Percentiles rank a stretch among this genome's conserved stretches.
Evolutionary conservation across 2,888 invertebrate genomes (phyloP).

Genomic region (Galerucella pusilla): DNA sequence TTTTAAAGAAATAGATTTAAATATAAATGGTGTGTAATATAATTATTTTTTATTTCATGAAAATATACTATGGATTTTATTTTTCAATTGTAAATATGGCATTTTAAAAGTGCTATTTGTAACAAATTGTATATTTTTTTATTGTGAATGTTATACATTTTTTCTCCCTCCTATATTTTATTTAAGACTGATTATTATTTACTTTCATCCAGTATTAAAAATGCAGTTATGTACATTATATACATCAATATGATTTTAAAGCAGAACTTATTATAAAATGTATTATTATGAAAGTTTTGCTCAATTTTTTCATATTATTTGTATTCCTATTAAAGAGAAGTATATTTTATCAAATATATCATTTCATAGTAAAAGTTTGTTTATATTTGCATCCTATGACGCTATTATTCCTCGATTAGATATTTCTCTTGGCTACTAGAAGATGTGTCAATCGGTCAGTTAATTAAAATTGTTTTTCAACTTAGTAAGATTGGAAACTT

Average conservation of each 20-base stretch:
- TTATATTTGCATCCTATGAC: neutral
- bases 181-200: constrained; percentile 21
- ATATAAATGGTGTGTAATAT: neutral
- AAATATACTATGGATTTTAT: neutral
- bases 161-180: constrained; percentile 13
- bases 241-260: neutral
- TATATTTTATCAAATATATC: constrained; percentile 1
- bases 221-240: neutral
- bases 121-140: constrained; percentile 26
- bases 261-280: neutral
- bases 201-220: constrained; percentile 18
- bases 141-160: constrained; percentile 11
- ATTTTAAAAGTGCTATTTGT: constrained; percentile 4
- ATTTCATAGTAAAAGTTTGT: neutral
- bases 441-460: too few relatives aligned
- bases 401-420: too few relatives aligned
- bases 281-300: neutral
- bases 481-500: too few relatives aligned
- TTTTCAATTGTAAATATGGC: constrained; percentile 2
- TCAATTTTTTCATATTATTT: neutral
- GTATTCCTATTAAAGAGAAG: neutral
- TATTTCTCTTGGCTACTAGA: too few relatives aligned
- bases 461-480: too few relatives aligned
- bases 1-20: neutral
- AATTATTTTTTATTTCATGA: neutral